phyloP scores from a whole-genome alignment of 2,888 invertebrate genomes.

The Thera obeliscata region DNA sequence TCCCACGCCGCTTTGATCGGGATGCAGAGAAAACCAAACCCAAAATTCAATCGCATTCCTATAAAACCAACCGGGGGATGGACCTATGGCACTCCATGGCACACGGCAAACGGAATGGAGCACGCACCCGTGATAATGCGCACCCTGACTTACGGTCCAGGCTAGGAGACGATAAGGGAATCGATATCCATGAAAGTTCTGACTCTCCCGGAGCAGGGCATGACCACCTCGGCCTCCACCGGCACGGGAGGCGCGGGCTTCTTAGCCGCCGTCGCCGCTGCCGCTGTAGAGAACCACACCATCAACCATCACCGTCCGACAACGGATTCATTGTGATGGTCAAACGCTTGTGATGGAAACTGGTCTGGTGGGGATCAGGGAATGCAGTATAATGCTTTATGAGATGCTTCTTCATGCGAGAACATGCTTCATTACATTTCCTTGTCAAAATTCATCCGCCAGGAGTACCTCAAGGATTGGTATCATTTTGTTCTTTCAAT shows the following conservation, averaged over 20 bases:
- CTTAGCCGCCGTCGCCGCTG: constrained; percentile 48
- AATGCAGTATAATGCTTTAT: constrained; percentile 20
- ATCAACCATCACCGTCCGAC: constrained; percentile 19
- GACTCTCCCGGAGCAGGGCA: constrained; percentile 77
- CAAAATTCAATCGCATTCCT: constrained; percentile 40
- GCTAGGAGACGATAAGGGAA: constrained; percentile 64
- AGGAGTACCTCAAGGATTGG: constrained; percentile 10
- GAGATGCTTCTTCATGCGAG: constrained; percentile 18
- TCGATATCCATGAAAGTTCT: constrained; percentile 64
- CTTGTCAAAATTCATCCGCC: constrained; percentile 1
- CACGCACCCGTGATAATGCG: constrained; percentile 20
- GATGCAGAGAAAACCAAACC: constrained; percentile 40
- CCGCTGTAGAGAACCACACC: constrained; percentile 38
- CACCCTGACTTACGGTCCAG: constrained; percentile 68
- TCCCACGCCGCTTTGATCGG: constrained; percentile 23
- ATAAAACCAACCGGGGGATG: constrained; percentile 25
- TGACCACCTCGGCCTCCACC: constrained; percentile 65
- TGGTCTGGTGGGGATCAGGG: constrained; percentile 15
- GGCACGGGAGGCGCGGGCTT: constrained; percentile 50
- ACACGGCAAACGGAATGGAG: constrained; percentile 46
- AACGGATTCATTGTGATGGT: constrained; percentile 12
- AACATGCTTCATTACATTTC: constrained; percentile 19
- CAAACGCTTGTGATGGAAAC: constrained; percentile 12
- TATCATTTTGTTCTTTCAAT: background rate
- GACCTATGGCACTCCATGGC: constrained; percentile 22